Evolutionary conservation across 2,797 vertebrate species (phyloP).

Genomic region (Phataginus tricuspis): DNA sequence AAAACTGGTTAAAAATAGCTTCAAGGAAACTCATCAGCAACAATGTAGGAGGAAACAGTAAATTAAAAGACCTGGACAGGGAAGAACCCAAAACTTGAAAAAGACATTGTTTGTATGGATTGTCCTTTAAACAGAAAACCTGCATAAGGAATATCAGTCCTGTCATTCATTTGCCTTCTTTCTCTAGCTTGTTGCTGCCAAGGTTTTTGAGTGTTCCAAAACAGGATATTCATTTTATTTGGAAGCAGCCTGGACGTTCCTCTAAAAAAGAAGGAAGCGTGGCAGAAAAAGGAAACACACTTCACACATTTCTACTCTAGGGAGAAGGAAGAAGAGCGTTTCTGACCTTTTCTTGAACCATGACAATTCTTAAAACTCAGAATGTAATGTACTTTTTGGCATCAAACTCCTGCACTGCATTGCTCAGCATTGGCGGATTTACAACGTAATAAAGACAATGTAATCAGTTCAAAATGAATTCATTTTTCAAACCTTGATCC

Average conservation of each 20-base stretch:
- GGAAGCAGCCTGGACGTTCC: conserved; percentile 60
- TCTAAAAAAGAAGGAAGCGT: conserved; percentile 68
- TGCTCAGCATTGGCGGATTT: conserved; percentile 75
- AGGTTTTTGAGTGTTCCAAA: conserved; percentile 55
- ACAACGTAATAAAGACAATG: conserved; percentile 70
- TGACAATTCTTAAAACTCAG: conserved; percentile 71
- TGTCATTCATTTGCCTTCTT: conserved; percentile 14
- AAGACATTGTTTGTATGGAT: conserved; percentile 54
- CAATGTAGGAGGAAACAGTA: not conserved
- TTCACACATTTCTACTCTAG: conserved; percentile 79
- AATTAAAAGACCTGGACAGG: conserved; percentile 59
- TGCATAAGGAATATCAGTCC: not conserved
- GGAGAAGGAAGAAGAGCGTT: conserved; percentile 76
- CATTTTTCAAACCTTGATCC: conserved; percentile 71
- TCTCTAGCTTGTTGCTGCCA: conserved; percentile 37
- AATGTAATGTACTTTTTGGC: conserved; percentile 81
- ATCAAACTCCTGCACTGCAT: conserved; percentile 63
- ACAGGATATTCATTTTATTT: conserved; percentile 77
- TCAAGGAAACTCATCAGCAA: conserved; percentile 22
- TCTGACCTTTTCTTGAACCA: conserved; percentile 81
- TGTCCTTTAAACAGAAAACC: conserved; percentile 53
- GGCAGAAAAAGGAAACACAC: conserved; percentile 78
- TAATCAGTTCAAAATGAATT: conserved; percentile 74
- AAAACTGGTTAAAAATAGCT: conserved; percentile 61
- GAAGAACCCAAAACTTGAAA: conserved; percentile 58